A percentile compares a stretch with the other conserved stretches of the same genome.
phyloP scores from a whole-genome alignment of 2,113 vertebrate species.

The Stigmatopora argus region DNA sequence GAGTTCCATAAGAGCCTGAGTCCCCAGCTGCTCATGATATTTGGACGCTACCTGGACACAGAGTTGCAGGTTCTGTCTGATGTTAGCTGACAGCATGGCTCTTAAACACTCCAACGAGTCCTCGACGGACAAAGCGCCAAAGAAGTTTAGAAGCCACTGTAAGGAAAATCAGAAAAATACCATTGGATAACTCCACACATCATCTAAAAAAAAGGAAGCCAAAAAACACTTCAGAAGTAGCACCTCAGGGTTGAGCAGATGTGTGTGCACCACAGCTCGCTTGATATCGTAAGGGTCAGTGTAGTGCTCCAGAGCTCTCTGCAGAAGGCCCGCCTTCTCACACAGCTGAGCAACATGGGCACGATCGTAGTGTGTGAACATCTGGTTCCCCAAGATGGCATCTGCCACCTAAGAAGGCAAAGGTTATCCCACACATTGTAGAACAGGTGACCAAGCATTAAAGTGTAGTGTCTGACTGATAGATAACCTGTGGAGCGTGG shows the following conservation, averaged over 20 bases:
- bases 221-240: neutral
- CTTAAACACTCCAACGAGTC: conserved; percentile 86
- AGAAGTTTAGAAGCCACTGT: conserved; percentile 89
- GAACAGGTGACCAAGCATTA: neutral
- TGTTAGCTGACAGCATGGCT: conserved; percentile 86
- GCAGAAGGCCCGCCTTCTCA: conserved; percentile 87
- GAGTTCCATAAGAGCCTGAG: conserved; percentile 82
- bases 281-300: conserved; percentile 87
- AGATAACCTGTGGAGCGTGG: conserved; percentile 82
- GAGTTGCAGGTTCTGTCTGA: conserved; percentile 87
- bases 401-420: conserved; percentile 79
- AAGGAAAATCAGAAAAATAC: neutral
- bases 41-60: conserved; percentile 89
- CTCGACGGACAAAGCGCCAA: conserved; percentile 85
- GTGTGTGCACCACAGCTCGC: conserved; percentile 85
- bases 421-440: conserved; percentile 7
- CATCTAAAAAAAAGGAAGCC: neutral
- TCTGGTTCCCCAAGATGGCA: conserved; percentile 89
- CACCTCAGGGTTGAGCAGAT: conserved; percentile 81
- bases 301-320: conserved; percentile 87
- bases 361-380: conserved; percentile 90
- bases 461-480: neutral
- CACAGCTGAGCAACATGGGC: conserved; percentile 87
- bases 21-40: conserved; percentile 89
- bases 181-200: conserved; percentile 7